Evolutionary conservation across 2,888 invertebrate genomes (phyloP).

Genomic region (Polydrusus tereticollis): DNA sequence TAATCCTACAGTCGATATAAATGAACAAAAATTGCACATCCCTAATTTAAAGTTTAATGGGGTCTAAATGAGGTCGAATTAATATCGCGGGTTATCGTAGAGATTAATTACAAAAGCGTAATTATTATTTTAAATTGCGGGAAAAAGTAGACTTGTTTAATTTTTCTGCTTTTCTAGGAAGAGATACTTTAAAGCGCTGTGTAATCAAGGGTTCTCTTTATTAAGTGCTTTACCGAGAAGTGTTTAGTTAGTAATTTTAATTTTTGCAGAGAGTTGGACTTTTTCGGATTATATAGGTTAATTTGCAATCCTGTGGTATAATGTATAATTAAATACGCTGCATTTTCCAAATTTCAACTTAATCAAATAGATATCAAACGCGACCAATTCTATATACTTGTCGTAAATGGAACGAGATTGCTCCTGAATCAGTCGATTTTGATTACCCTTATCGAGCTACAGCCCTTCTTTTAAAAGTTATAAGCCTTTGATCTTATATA

Average conservation of each 20-base stretch:
- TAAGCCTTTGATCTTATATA: slow-evolving; percentile 29
- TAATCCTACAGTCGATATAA: too few relatives aligned
- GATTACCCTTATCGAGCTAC: slow-evolving; percentile 9
- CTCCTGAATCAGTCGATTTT: neutral
- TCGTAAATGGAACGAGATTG: neutral
- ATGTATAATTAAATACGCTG: too few relatives aligned
- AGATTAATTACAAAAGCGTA: slow-evolving; percentile 32
- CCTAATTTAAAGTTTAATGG: slow-evolving; percentile 7
- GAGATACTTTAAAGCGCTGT: slow-evolving; percentile 6
- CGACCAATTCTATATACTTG: neutral
- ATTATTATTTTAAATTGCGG: slow-evolving; percentile 22
- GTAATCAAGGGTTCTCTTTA: neutral
- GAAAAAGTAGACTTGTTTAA: slow-evolving; percentile 10
- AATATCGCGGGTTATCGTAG: slow-evolving; percentile 32
- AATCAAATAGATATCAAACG: neutral
- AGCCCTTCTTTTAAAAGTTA: slow-evolving; percentile 18
- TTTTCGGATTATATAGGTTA: neutral
- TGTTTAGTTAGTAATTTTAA: slow-evolving; percentile 1
- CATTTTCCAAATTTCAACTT: neutral
- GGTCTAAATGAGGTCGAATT: slow-evolving; percentile 36
- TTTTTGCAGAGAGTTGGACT: neutral
- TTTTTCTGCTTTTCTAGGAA: slow-evolving; percentile 23
- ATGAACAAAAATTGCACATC: slow-evolving; percentile 4
- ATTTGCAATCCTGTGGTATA: neutral
- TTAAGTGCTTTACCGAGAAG: neutral